Conservation (phyloP, 2,888 invertebrate species). For the Trachelus iudaicus region DNA sequence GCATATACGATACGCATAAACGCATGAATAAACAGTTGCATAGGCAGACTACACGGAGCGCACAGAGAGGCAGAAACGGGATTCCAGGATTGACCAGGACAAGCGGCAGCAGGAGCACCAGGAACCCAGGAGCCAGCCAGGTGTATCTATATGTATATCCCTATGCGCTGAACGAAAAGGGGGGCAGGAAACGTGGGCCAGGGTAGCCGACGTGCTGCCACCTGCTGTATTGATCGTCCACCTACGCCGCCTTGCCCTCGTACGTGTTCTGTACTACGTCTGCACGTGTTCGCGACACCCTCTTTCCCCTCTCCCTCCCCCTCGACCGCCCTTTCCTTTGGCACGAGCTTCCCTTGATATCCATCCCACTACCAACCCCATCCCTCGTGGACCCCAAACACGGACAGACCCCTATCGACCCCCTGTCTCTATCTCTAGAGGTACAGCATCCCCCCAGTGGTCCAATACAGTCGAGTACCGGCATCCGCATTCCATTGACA, state of each 20-base stretch:
- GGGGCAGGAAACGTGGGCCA: constrained; percentile 51
- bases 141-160: not conserved
- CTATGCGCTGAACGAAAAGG: constrained; percentile 15
- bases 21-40: not conserved
- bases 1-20: not conserved
- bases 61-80: not conserved
- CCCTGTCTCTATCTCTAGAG: not conserved
- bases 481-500: not conserved
- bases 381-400: not conserved
- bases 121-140: not conserved
- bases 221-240: constrained; percentile 61
- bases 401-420: not conserved
- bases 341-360: not conserved
- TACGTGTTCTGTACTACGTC: not conserved
- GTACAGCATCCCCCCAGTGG: not conserved
- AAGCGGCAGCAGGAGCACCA: not conserved
- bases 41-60: not conserved
- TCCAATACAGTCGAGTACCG: not conserved
- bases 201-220: constrained; percentile 58
- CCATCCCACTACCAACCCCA: too few relatives aligned
- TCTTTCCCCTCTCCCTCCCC: too few relatives aligned
- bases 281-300: not conserved
- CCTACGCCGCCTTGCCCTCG: constrained; percentile 31
- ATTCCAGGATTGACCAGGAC: not conserved
- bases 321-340: not conserved